Evolutionary conservation across 2,888 invertebrate genomes (phyloP), one percentile per base, ranked within the genome.

Genomic region (Eupithecia vulgata): DNA sequence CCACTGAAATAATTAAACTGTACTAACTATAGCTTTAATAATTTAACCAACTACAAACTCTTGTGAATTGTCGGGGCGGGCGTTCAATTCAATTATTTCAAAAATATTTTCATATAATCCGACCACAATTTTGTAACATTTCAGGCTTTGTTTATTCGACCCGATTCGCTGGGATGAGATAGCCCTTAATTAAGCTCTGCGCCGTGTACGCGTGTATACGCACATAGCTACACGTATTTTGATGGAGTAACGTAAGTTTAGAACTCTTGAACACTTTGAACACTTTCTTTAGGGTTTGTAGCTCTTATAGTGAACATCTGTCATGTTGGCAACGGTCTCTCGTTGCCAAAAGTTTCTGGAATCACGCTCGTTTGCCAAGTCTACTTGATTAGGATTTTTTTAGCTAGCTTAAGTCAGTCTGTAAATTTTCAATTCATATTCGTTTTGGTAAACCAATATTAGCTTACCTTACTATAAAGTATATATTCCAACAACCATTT

Each of bases 71-170:
- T 70, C 52, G 30, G 45, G 65, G 25, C 59, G 40, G n/a, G 1
- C 12, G 37, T 37, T 35, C 25, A 66, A 72, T 68, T 59, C 67
- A 71, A 68, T 68, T 68, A 71, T 68, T 34, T 71, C 71, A 34
- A 61, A 71, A 68, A 71, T 68, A 66, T 68, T 65, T 71, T 71
- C 68, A 68, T 71, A 52, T 66, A 68, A 66, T 71, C 68, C 61
- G 48, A 37, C 71, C 40, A 34, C 45, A 70, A 65, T 61, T 74
- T 71, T 59, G 62, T 40, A 66, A 57, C 72, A 71, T 66, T 68
- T 61, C 35, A 42, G 61, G 71, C 62, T 68, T 68, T 72, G 62
- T 75, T 75, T 75, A 75, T 75, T 70, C 34, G 57, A 59, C 42
- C 67, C 67, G 69, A 67, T 72, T 21, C 57, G 67, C 21, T 17